Conservation (phyloP, 1,140 invertebrate genomes). For the Oncopeltus fasciatus region DNA sequence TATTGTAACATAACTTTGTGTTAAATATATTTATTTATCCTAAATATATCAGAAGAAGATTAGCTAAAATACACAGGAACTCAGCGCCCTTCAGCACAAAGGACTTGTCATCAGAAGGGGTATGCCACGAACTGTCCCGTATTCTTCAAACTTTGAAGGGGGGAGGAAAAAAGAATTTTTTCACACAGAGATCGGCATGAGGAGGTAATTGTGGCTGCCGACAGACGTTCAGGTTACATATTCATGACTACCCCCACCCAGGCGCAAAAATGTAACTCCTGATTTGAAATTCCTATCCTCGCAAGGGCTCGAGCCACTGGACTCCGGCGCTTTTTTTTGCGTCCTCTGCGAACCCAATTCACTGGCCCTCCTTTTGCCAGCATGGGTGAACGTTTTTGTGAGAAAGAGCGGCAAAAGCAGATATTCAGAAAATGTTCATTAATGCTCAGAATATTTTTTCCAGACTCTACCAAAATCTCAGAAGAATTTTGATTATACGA, state of each 20-base stretch:
- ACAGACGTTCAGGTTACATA: slow-evolving; percentile 4
- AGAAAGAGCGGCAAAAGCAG: background rate
- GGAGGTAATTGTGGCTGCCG: background rate
- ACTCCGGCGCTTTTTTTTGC: background rate
- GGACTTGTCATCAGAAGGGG: no score
- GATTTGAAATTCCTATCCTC: slow-evolving; percentile 13
- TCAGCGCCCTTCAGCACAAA: no score
- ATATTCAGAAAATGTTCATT: slow-evolving; percentile 4
- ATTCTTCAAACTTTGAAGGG: no score
- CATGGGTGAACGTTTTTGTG: background rate
- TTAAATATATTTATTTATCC: no score
- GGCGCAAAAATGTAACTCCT: slow-evolving; percentile 11
- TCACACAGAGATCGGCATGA: background rate
- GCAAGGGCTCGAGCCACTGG: background rate
- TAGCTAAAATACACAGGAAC: no score
- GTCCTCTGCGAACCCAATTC: background rate
- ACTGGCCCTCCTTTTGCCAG: background rate
- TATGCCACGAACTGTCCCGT: no score
- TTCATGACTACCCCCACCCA: background rate
- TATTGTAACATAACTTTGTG: no score
- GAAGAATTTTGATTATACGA: slow-evolving; percentile 8
- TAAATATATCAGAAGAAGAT: no score
- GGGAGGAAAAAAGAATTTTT: background rate
- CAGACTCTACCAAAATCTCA: background rate
- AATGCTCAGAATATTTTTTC: background rate